Conservation (phyloP, 1,140 invertebrate species). For the Ips nitidus region DNA sequence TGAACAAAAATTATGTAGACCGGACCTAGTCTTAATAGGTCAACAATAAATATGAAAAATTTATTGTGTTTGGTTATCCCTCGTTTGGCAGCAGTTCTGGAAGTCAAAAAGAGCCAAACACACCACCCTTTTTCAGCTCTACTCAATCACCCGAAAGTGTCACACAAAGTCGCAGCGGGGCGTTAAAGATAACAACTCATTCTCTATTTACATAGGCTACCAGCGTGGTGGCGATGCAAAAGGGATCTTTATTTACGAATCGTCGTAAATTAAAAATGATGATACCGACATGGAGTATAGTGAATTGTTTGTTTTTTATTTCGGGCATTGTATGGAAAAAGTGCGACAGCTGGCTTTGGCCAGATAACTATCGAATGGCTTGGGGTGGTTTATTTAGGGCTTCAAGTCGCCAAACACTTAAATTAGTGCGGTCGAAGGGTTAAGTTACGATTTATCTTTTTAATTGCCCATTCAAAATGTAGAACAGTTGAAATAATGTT, state of each 20-base stretch:
- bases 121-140: conserved; percentile 15
- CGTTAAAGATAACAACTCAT: conserved; percentile 32
- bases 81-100: no score
- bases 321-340: conserved; percentile 6
- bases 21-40: no score
- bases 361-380: neutral
- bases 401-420: neutral
- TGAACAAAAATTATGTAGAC: no score
- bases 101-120: conserved; percentile 12
- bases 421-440: neutral
- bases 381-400: neutral
- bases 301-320: conserved; percentile 22
- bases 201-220: conserved; percentile 30
- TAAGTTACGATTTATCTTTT: no score
- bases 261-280: conserved; percentile 24
- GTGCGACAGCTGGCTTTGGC: conserved; percentile 4
- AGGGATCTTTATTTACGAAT: conserved; percentile 21
- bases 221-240: conserved; percentile 1
- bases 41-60: no score
- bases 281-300: conserved; percentile 8
- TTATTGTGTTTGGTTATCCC: no score
- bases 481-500: no score
- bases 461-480: no score
- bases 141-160: conserved; percentile 27
- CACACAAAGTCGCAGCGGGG: conserved; percentile 28